Percentiles rank a stretch among this genome's conserved stretches.
Evolutionary conservation across 2,797 vertebrate genomes (phyloP).

Genomic region (Platyrinchus mystaceus): DNA sequence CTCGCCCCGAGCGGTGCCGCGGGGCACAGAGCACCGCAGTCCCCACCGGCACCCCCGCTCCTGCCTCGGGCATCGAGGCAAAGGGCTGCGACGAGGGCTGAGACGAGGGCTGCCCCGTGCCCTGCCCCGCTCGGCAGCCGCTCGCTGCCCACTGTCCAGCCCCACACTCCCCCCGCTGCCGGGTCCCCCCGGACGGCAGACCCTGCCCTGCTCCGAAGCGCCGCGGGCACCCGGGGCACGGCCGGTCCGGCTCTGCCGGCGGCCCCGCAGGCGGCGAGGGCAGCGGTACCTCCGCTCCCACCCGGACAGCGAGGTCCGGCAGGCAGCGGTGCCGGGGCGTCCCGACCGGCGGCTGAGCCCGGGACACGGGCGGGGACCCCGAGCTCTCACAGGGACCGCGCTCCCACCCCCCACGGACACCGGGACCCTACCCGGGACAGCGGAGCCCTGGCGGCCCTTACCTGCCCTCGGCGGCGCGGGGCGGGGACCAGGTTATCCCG

Average conservation of each 20-base stretch:
- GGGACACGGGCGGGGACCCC: too few relatives aligned
- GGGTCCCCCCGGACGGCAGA: neutral
- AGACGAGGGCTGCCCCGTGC: too few relatives aligned
- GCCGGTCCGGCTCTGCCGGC: neutral
- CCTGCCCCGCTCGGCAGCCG: neutral
- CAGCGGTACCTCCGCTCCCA: neutral
- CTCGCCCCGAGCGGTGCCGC: accelerated
- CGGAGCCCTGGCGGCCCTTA: neutral
- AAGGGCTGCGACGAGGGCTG: neutral
- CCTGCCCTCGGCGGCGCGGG: neutral
- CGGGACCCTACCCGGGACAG: neutral
- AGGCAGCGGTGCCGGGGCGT: neutral
- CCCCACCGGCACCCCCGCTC: accelerated
- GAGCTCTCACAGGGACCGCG: neutral
- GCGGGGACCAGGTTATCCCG: neutral
- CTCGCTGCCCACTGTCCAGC: neutral
- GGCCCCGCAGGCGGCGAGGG: neutral
- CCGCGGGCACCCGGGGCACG: neutral
- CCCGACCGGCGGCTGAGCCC: neutral
- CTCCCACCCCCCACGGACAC: neutral
- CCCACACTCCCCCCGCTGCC: neutral
- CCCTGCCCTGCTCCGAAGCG: neutral
- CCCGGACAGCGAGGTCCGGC: too few relatives aligned
- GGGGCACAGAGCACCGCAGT: accelerated
- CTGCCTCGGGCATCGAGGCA: neutral